Conservation (phyloP, 2,888 invertebrate genomes). For the Halocaridina rubra region DNA sequence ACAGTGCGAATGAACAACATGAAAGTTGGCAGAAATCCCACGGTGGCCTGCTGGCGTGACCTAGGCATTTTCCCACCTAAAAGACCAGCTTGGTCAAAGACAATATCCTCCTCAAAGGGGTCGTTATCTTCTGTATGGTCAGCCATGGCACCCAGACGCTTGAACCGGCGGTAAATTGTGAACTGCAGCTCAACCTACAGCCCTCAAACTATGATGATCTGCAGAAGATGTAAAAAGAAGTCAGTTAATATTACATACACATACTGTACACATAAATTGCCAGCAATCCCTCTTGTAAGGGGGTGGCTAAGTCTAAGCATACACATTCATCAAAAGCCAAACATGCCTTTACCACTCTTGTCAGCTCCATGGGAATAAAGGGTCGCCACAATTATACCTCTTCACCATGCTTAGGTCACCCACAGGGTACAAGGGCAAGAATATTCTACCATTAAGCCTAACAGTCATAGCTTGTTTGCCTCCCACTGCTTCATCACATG, state of each 20-base stretch:
- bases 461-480: too few relatives aligned
- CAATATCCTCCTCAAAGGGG: conserved; percentile 68
- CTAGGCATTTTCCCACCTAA: conserved; percentile 65
- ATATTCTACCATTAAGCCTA: too few relatives aligned
- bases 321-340: not conserved
- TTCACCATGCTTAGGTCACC: too few relatives aligned
- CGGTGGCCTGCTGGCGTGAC: conserved; percentile 64
- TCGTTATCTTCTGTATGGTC: conserved; percentile 66
- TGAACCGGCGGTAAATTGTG: conserved; percentile 54
- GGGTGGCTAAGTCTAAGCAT: not conserved
- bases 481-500: too few relatives aligned
- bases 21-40: conserved; percentile 64
- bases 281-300: too few relatives aligned
- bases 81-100: conserved; percentile 69
- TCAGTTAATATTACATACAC: not conserved
- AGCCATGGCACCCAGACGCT: conserved; percentile 45
- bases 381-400: too few relatives aligned
- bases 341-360: too few relatives aligned
- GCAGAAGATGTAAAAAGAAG: not conserved
- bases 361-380: too few relatives aligned
- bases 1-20: conserved; percentile 68
- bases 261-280: too few relatives aligned
- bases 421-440: too few relatives aligned
- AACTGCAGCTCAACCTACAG: not conserved
- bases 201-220: not conserved